Base-by-base conservation (phyloP, 1,140 invertebrate species). In the Bicyclus anynana region DNA sequence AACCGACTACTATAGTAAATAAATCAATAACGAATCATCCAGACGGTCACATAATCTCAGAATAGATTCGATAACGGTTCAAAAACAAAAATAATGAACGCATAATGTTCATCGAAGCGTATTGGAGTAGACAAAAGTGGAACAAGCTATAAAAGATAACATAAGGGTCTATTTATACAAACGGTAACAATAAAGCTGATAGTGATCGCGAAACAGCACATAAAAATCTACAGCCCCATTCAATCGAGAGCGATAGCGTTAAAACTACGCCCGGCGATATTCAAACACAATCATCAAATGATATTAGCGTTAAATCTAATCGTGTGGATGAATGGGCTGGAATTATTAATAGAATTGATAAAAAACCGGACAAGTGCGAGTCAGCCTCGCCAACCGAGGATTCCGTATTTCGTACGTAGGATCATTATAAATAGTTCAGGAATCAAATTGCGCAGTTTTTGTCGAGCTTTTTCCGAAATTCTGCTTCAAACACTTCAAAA, bases 191-290 rank as follows among this genome's bases (percentile, higher is more conserved):
- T 79, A 74, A 80, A 80, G 55, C 57, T 69, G 80, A 83, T 83
- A 80, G 66, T 67, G 59, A 81, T 80, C 76, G 53, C 59, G 62
- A 68, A 68, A 82, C 74, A 71, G 58, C 57, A 66, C 67, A 80
- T 80, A 80, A 83, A 83, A 84, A 77, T 72, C 67, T 69, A 83
- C 69, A 74, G 60, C 74, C 63, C 67, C 69, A 74, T 83, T 75
- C 69, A 72, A 72, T 67, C 59, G 62, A n/a, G 58, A 53, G 60
- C 67, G 69, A 75, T 77, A 78, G 65, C 72, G 61, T 47, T 61
- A 33, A 73, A 76, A 83, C 80, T 74, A 77, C 65, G 55, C 55
- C 59, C 29, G 57, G 66, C 69, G 60, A 58, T 62, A 73, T 54
- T 38, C 29, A 53, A 61, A 55, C 48, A 55, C 52, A 55, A 61